Percentiles rank a stretch among this genome's conserved stretches.
These are phyloP conservation scores for Ptychobarbus kaznakovi DNA, from an alignment of 2,797 vertebrate species.

Conservation along the genomic window DNA sequence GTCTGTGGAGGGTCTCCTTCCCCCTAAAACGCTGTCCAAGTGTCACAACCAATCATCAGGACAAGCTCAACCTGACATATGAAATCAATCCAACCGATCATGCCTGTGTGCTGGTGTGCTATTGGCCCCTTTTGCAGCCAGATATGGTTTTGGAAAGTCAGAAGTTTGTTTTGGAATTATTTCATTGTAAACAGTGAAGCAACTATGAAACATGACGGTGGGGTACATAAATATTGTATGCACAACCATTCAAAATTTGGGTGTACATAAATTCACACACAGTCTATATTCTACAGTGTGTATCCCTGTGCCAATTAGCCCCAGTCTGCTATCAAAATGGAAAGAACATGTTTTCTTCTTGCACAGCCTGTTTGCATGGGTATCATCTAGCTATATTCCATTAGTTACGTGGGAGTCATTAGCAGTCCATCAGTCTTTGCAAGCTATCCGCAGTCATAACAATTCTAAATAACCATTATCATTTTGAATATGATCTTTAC, in stretches of 20 bases:
- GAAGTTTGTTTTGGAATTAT: neutral
- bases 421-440: conserved; percentile 36
- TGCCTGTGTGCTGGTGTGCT: neutral
- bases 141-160: neutral
- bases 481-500: conserved; percentile 40
- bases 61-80: conserved; percentile 21
- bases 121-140: neutral
- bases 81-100: conserved; percentile 27
- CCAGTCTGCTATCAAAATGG: neutral
- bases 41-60: conserved; percentile 17
- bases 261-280: neutral
- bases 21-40: conserved; percentile 4
- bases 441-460: conserved; percentile 24
- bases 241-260: neutral
- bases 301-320: neutral
- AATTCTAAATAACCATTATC: conserved; percentile 31
- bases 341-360: neutral
- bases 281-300: neutral
- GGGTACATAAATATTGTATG: neutral
- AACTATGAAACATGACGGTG: neutral
- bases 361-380: neutral
- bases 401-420: conserved; percentile 25
- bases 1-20: neutral
- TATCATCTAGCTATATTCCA: conserved; percentile 7
- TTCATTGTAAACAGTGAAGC: neutral